Percentiles rank a stretch among this genome's conserved stretches.
Conservation (phyloP, 2,888 invertebrate genomes). For the Baccha elongata region DNA sequence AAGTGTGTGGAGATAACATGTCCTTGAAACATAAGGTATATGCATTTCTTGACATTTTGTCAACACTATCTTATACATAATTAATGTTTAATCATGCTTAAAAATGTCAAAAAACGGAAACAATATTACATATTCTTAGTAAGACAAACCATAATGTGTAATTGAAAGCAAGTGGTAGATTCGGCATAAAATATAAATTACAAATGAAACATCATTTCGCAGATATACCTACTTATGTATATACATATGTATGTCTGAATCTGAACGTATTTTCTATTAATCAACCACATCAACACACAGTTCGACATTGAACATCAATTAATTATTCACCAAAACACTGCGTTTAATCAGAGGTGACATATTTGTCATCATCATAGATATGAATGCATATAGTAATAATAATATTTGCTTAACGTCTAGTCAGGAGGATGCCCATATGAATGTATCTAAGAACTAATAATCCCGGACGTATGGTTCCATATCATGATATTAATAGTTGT, state of each 20-base stretch:
- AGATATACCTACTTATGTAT: no score
- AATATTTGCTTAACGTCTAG: slow-evolving; percentile 6
- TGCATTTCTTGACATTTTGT: no score
- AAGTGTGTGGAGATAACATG: no score
- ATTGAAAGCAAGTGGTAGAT: not conserved
- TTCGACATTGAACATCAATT: slow-evolving; percentile 38
- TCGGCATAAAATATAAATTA: slow-evolving; percentile 10
- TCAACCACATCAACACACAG: slow-evolving; percentile 15
- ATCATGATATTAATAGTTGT: slow-evolving; percentile 11
- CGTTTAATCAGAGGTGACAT: slow-evolving; percentile 11
- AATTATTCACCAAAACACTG: slow-evolving; percentile 42
- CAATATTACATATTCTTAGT: no score
- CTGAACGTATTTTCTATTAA: not conserved
- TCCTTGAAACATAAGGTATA: no score
- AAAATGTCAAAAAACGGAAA: no score
- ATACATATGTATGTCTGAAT: not conserved
- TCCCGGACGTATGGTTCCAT: not conserved
- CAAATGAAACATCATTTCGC: slow-evolving; percentile 27
- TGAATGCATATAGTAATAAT: not conserved
- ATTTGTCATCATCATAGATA: slow-evolving; percentile 15
- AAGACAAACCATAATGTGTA: no score
- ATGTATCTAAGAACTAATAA: not conserved
- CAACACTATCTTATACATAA: not conserved
- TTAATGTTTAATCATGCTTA: not conserved
- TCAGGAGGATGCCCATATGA: not conserved